These are phyloP conservation scores for Drosophila repleta DNA, from an alignment of 1,140 invertebrate species.

Conservation along the genomic window DNA sequence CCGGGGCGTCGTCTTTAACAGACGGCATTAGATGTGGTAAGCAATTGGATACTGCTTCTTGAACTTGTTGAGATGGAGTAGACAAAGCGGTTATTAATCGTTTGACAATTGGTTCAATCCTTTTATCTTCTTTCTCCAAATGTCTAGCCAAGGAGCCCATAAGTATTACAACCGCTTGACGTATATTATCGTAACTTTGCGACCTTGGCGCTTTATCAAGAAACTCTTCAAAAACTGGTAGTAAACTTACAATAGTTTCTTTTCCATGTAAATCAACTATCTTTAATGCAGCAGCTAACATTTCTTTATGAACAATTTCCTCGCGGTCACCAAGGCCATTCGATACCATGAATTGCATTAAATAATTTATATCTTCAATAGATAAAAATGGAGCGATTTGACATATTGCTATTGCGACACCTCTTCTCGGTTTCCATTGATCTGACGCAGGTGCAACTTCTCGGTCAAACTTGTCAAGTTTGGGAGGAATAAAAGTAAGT, in stretches of 20 bases:
- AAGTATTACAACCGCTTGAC: conserved; percentile 97
- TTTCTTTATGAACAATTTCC: conserved; percentile 92
- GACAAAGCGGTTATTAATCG: conserved; percentile 95
- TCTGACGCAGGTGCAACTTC: conserved; percentile 92
- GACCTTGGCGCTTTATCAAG: conserved; percentile 95
- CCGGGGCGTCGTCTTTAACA: conserved; percentile 94
- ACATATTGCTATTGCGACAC: conserved; percentile 92
- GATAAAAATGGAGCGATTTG: conserved; percentile 87
- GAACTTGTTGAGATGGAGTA: conserved; percentile 98
- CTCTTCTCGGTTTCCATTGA: conserved; percentile 93
- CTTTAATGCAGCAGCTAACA: conserved; percentile 96
- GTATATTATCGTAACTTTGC: conserved; percentile 95
- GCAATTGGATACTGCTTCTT: conserved; percentile 99
- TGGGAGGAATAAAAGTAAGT: conserved; percentile 91
- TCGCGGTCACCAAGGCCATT: conserved; percentile 94
- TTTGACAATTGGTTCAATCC: conserved; percentile 96
- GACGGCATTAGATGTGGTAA: conserved; percentile 96
- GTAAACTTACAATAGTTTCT: conserved; percentile 88
- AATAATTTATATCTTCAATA: conserved; percentile 87
- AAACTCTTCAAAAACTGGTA: conserved; percentile 96
- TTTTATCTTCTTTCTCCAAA: conserved; percentile 94
- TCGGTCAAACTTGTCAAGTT: conserved; percentile 96
- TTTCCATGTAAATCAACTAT: conserved; percentile 97
- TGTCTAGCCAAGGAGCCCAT: conserved; percentile 98
- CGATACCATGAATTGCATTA: conserved; percentile 94